Base-by-base conservation (phyloP, 1,140 invertebrate species). In the Argopecten irradians region DNA sequence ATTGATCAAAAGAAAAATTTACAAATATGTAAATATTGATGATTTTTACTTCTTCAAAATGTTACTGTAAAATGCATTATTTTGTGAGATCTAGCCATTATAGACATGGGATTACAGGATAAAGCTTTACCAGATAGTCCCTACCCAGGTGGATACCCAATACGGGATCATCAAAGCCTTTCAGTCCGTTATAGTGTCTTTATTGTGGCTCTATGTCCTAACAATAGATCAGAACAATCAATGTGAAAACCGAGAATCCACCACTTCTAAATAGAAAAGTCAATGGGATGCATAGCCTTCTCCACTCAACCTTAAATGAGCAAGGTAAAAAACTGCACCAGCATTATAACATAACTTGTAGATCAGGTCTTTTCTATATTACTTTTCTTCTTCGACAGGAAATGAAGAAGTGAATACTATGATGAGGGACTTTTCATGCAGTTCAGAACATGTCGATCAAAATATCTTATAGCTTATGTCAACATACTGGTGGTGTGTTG, bases 131-230 rank as follows among this genome's bases (percentile, higher is more conserved):
- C 55, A 71, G 55, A 71, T 28, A 71, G 55, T 71, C 55, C n/a
- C 55, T n/a, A 71, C 43, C 43, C 55, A 71, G 55, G 55, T 71
- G 55, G 55, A 71, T 71, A 71, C 55, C 55, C 16, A n/a, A 71
- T 71, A 71, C 22, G 55, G 11, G 55, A 71, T 71, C 55, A 71
- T 71, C 55, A 71, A 71, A 71, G 55, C n/a, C 5, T 71, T 71
- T 11, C 55, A 5, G 28, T n/a, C 55, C n/a, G 55, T 71, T 71
- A 71, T 71, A 71, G 55, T 11, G 22, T 11, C 55, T 16, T 22
- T 71, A 71, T 71, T 46, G n/a, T 28, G 22, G 55, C 22, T 71
- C 55, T 71, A 16, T 71, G 55, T 71, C n/a, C 22, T n/a, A 28
- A 71, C 55, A 71, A 71, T 71, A 71, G 55, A n/a, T 71, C 55